A percentile compares a stretch with the other conserved stretches of the same genome.
phyloP scores from a whole-genome alignment of 2,113 vertebrate species.

The Nesospiza acunhae region DNA sequence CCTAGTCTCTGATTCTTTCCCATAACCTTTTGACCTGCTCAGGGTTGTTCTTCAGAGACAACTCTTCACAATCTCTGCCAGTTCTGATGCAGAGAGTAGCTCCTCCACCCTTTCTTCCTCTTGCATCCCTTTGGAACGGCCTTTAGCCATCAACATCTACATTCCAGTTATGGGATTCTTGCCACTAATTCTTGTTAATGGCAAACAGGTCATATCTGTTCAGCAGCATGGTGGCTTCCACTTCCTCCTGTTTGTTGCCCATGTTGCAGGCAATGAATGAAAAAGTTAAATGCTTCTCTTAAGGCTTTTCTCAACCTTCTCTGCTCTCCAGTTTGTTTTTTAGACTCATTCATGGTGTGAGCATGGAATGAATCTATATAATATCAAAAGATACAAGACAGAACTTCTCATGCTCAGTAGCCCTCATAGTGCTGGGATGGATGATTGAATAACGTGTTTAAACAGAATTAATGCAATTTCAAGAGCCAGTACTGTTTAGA shows the following conservation, averaged over 20 bases:
- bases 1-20: too few species aligned
- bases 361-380: background rate
- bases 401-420: background rate
- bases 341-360: background rate
- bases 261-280: background rate
- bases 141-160: background rate
- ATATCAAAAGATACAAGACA: background rate
- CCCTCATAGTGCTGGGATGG: background rate
- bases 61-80: background rate
- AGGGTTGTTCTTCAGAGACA: background rate
- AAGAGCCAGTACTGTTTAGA: background rate
- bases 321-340: background rate
- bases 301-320: background rate
- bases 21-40: background rate
- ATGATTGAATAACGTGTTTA: background rate
- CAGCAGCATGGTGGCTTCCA: background rate
- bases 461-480: background rate
- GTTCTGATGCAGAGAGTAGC: background rate
- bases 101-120: background rate
- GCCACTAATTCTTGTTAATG: too few species aligned
- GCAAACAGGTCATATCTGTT: background rate
- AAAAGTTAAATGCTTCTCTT: background rate
- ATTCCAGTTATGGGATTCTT: background rate
- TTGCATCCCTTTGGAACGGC: rapidly evolving
- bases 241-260: background rate